Base-by-base conservation (phyloP, 2,797 vertebrate genomes). In the Falco columbarius region DNA sequence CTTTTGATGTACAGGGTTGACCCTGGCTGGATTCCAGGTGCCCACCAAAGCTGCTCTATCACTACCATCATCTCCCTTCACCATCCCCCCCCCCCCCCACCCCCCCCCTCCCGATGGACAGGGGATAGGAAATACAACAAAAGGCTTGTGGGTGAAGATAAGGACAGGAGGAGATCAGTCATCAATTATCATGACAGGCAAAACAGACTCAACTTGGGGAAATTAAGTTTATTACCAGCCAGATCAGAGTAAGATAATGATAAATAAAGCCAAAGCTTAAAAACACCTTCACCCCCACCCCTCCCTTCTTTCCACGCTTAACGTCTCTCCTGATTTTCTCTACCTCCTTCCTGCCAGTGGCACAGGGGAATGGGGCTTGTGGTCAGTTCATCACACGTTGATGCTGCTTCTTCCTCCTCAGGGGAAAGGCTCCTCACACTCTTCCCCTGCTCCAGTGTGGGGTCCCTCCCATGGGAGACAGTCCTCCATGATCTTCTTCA, bases 301-400 rank as follows among this genome's bases (percentile, higher is more conserved):
- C 7, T 46, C 38, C n/a, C 6, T 83, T 66, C 23, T 55, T 44
- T 19, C 12, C 13, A 15, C 11, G 16, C 19, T 55, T 54, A 55
- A n/a, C 18, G 68, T 80, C n/a, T 32, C 21, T 54, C 47, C 7
- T 0, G 0, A 32, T 27, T 44, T 44, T 54, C 26, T 67, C 26
- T 61, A 23, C 18, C 18, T 79, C 6, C 24, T 59, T 24, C 11
- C 44, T 19, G 21, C 12, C n/a, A 34, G 30, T 42, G 21, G 12
- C 26, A 26, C n/a, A 79, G 21, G 24, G 27, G 17, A 17, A 26
- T 6, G 21, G 17, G 18, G 7, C 12, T 26, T 54, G 7, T 54
- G 29, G 46, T 66, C 62, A 46, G 8, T 63, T 21, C 19, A 44
- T 70, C 49, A 51, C 36, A 44, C 3, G 5, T 10, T 55, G 18